These are phyloP conservation scores for Sardinella longiceps DNA, from an alignment of 2,797 vertebrate species.

Conservation along the genomic window DNA sequence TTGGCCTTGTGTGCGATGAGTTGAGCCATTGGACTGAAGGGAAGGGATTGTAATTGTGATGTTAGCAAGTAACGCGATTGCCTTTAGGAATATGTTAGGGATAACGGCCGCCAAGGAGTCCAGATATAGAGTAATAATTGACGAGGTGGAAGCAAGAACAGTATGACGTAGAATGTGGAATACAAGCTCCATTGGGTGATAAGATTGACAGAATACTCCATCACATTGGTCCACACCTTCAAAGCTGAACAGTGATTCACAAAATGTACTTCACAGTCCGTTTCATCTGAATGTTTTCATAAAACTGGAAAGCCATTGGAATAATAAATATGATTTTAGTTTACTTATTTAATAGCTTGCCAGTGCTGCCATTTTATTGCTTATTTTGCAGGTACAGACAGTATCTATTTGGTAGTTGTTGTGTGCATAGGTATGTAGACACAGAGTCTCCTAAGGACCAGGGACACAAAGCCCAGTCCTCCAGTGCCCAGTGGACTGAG, in stretches of 20 bases:
- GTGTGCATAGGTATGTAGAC: conserved; percentile 21
- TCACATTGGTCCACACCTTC: neutral
- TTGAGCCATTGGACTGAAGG: neutral
- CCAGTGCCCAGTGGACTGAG: neutral
- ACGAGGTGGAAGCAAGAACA: too few relatives aligned
- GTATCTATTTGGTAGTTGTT: too few relatives aligned
- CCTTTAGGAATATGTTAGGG: neutral
- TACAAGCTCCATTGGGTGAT: too few relatives aligned
- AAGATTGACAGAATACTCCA: neutral
- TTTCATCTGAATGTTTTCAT: neutral
- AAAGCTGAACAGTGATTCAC: neutral
- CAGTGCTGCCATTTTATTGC: neutral
- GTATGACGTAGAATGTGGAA: too few relatives aligned
- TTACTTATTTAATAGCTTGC: neutral
- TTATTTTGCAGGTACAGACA: too few relatives aligned
- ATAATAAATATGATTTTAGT: neutral
- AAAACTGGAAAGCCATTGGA: neutral
- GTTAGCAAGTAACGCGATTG: too few relatives aligned
- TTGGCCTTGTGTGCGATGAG: neutral
- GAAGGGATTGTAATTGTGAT: neutral
- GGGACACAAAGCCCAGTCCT: neutral
- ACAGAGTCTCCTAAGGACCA: conserved; percentile 7
- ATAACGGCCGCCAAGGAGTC: too few relatives aligned
- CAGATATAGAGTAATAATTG: too few relatives aligned
- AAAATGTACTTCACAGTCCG: neutral